Evolutionary conservation across 2,888 invertebrate species (phyloP), one percentile per base, ranked within the genome.

Genomic region (Oeneis ivallda): DNA sequence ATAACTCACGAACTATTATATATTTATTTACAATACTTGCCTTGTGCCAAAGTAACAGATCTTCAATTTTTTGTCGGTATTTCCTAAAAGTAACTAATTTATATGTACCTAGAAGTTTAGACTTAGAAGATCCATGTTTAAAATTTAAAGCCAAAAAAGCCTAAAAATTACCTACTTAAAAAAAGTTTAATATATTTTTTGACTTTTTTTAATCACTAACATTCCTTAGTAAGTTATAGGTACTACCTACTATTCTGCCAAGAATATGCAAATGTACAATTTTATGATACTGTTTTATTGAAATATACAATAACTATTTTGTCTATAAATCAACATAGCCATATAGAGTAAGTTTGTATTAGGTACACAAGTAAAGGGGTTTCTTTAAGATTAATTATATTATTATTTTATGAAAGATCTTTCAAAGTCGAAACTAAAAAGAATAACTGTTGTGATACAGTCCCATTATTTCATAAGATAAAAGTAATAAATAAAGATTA

Each of bases 181-280:
- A 45, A 32, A 15, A 15, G 32, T 32, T 19, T 41, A 17, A 52
- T 61, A 61, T 61, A 52, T 61, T 61, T 61, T 61, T 61, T 61
- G 19, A 41, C 11, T 61, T 41, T 61, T 60, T 61, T 61, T 39
- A 8, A 41, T 47, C 26, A 61, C 50, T 61, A 61, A 61, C 61
- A 61, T 61, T 61, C 61, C 61, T 52, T 41, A 61, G 34, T 60
- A 19, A 50, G 2, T 26, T 26, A 37, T 37, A 37, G 37, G 5
- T 41, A 17, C 11, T 41, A 41, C 17, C 15, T 9, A 43, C 1
- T 26, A 39, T 50, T 60, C 41, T 52, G 50, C 49, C 49, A 59
- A 34, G 34, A 34, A 49, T 34, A 59, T 17, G 34, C 17, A 13
- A 50, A 60, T 50, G 50, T 61, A 61, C 52, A 61, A 61, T 61